These are phyloP conservation scores for Isaurus tuberculatus DNA, from an alignment of 92 coral and sea anemone genomes.

Conservation along the genomic window DNA sequence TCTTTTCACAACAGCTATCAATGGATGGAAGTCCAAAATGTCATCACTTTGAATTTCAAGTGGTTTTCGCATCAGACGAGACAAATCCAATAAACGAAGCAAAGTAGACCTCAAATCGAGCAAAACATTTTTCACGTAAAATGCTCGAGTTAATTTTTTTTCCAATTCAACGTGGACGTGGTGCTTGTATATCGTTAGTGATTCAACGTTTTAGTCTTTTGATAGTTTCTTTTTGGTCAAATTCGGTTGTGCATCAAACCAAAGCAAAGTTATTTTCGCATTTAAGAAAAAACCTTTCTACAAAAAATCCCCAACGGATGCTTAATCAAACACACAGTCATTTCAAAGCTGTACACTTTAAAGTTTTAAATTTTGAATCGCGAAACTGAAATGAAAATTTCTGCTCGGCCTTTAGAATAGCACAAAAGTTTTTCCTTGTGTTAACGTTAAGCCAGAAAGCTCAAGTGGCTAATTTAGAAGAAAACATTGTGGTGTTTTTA, in stretches of 20 bases:
- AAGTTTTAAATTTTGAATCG: background rate
- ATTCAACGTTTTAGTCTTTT: background rate
- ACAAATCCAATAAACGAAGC: background rate
- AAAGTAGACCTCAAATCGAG: background rate
- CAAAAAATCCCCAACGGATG: background rate
- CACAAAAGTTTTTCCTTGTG: background rate
- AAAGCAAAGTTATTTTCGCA: background rate
- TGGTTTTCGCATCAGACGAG: background rate
- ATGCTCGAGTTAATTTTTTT: background rate
- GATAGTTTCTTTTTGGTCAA: background rate
- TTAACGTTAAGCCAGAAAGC: background rate
- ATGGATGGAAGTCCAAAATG: background rate
- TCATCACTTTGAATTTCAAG: background rate
- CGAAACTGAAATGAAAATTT: background rate
- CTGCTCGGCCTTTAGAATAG: background rate
- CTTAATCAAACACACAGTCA: background rate
- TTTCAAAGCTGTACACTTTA: background rate
- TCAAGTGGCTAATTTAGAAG: slow-evolving; percentile 19
- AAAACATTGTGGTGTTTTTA: slow-evolving; percentile 13
- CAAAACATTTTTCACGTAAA: background rate
- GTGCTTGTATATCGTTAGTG: background rate
- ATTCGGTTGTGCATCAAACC: background rate
- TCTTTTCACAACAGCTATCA: background rate
- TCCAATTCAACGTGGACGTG: background rate
- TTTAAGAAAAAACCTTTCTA: background rate